These are phyloP conservation scores for Poliocrania exsul DNA, from an alignment of 2,797 vertebrate genomes.

Conservation along the genomic window DNA sequence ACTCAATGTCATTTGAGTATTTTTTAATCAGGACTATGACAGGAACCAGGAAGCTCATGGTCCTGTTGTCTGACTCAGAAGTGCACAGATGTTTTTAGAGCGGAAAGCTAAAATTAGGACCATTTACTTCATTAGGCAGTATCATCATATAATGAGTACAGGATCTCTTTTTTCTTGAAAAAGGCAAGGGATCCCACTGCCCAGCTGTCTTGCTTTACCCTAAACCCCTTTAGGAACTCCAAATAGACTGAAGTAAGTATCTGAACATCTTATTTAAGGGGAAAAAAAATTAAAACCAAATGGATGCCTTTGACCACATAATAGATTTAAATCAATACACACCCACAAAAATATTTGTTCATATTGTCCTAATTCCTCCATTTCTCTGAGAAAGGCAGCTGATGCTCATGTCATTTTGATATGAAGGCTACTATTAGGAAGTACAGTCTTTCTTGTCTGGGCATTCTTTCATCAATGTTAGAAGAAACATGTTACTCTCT, in stretches of 20 bases:
- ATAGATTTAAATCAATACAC: not conserved
- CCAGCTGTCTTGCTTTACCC: not conserved
- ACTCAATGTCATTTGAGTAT: not conserved
- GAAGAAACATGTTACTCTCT: not conserved
- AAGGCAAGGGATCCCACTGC: not conserved
- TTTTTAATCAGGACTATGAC: conserved; percentile 17
- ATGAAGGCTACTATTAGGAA: not conserved
- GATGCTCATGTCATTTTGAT: not conserved
- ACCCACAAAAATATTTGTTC: accelerated
- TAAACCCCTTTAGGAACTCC: not conserved
- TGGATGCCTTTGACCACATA: not conserved
- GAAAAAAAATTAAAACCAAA: not conserved
- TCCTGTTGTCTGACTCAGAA: conserved; percentile 42
- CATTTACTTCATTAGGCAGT: not conserved
- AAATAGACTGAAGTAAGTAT: not conserved
- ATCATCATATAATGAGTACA: not conserved
- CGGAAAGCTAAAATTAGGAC: conserved; percentile 40
- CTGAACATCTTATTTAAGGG: not conserved
- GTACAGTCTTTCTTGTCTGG: not conserved
- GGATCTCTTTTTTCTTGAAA: not conserved
- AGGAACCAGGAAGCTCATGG: conserved; percentile 42
- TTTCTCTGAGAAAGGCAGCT: not conserved
- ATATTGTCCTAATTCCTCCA: not conserved
- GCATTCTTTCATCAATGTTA: not conserved
- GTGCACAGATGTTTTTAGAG: conserved; percentile 40